phyloP scores from a whole-genome alignment of 2,113 vertebrate species.

The Uria lomvia region DNA sequence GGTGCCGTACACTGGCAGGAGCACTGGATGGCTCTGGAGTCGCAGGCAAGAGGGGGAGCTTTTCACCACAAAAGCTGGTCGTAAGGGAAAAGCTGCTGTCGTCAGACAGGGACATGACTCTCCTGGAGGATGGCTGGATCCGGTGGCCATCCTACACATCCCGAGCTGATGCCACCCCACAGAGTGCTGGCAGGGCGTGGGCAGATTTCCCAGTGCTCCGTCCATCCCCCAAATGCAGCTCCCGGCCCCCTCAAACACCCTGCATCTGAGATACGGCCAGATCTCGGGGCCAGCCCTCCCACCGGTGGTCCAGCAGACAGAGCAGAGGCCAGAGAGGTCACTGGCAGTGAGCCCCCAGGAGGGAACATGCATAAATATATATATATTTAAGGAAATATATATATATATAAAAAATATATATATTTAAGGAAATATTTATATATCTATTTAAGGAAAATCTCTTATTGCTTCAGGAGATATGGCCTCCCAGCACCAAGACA shows the following conservation, averaged over 20 bases:
- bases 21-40: neutral
- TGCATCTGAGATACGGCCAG: neutral
- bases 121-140: neutral
- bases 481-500: neutral
- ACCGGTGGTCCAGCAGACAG: neutral
- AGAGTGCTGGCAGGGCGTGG: neutral
- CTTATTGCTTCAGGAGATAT: neutral
- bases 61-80: neutral
- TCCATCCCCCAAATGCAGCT: neutral
- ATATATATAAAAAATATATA: no score
- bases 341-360: neutral
- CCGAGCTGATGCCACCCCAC: neutral
- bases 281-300: neutral
- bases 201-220: neutral
- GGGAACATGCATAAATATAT: neutral
- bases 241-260: neutral
- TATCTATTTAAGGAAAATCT: neutral
- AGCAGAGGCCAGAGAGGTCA: neutral
- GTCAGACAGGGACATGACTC: neutral
- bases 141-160: neutral
- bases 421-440: neutral
- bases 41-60: neutral
- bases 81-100: neutral
- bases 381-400: neutral
- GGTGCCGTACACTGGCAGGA: neutral